Percentiles rank a stretch among this genome's conserved stretches.
These are phyloP conservation scores for Tyto alba DNA, from an alignment of 2,113 vertebrate genomes.

Conservation along the genomic window DNA sequence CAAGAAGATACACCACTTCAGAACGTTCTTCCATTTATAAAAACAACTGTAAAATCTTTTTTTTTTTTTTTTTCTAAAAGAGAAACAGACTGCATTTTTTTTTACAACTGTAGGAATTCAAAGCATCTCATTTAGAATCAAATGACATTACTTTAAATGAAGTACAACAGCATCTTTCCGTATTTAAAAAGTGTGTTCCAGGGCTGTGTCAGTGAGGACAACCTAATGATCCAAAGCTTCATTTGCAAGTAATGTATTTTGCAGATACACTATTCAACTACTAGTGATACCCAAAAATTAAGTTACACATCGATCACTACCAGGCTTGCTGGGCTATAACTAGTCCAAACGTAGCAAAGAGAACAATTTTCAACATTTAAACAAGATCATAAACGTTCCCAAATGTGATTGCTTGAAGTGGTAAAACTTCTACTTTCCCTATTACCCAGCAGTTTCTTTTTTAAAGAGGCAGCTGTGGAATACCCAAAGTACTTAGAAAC, in stretches of 20 bases:
- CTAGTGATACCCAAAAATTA: neutral
- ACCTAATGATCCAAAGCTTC: neutral
- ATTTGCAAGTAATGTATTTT: neutral
- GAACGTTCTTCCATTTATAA: neutral
- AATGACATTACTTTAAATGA: neutral
- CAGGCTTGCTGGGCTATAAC: neutral
- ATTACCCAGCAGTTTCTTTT: neutral
- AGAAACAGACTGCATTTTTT: neutral
- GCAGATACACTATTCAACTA: neutral
- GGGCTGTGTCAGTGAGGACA: neutral
- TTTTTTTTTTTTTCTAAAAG: neutral
- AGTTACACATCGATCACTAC: neutral
- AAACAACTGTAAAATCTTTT: neutral
- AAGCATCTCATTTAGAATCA: neutral
- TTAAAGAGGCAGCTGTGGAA: neutral
- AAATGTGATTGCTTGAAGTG: neutral
- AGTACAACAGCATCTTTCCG: neutral
- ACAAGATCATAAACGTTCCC: neutral
- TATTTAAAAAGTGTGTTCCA: neutral
- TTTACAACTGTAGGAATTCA: neutral
- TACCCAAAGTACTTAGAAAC: neutral
- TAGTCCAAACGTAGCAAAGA: neutral
- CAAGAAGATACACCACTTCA: neutral
- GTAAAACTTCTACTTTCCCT: neutral
- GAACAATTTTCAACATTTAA: neutral